Percentiles rank a stretch among this genome's conserved stretches.
phyloP scores from a whole-genome alignment of 92 coral and sea anemone species.

The Epizoanthus illoricatus region DNA sequence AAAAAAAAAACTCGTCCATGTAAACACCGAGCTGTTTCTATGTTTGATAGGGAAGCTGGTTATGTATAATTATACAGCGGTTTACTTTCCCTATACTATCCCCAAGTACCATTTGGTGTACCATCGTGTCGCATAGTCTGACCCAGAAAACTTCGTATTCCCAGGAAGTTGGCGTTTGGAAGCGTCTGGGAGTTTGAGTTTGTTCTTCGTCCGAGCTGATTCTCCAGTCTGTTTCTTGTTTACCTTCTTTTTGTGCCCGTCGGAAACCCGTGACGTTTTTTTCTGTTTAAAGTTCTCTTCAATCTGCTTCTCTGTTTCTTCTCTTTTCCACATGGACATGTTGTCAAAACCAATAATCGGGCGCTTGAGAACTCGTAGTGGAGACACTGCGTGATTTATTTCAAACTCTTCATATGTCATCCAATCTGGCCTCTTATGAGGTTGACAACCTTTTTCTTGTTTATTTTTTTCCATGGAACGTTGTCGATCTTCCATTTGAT shows the following conservation, averaged over 20 bases:
- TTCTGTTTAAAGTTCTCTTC: constrained; percentile 24
- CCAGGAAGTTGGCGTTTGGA: constrained; percentile 29
- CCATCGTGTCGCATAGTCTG: constrained; percentile 24
- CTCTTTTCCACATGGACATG: constrained; percentile 41
- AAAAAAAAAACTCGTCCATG: not conserved
- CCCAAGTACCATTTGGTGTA: constrained; percentile 28
- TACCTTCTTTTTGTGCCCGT: constrained; percentile 10
- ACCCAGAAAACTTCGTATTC: constrained; percentile 17
- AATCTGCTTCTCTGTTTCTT: constrained; percentile 20
- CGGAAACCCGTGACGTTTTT: not conserved
- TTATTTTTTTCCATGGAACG: not conserved
- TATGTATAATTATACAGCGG: not conserved
- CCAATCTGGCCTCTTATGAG: constrained; percentile 20
- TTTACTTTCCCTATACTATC: not conserved
- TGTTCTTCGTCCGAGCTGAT: constrained; percentile 16
- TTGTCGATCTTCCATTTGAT: not conserved
- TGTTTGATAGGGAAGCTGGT: not conserved
- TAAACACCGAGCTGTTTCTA: not conserved
- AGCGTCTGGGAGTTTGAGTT: constrained; percentile 36
- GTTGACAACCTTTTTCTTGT: not conserved
- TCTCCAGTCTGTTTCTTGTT: constrained; percentile 32
- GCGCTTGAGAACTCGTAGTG: constrained; percentile 1
- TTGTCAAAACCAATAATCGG: constrained; percentile 33
- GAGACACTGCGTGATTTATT: not conserved
- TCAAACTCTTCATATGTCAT: constrained; percentile 29